These are phyloP conservation scores for Butorides virescens DNA, from an alignment of 2,113 vertebrate species.

Conservation along the genomic window DNA sequence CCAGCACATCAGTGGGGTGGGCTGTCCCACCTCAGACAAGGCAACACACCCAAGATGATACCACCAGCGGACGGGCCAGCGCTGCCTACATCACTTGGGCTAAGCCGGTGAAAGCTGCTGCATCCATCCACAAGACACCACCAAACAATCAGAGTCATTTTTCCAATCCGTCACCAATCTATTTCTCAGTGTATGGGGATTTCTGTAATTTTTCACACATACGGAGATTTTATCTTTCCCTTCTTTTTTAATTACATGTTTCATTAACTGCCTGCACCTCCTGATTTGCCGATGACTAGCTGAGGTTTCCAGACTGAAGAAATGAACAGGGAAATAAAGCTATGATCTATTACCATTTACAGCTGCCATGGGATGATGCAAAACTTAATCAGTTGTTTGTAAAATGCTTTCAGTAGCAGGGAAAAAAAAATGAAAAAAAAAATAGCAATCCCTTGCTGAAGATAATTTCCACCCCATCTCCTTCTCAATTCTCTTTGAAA, in stretches of 20 bases:
- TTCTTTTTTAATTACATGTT: constrained; percentile 9
- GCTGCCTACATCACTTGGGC: neutral
- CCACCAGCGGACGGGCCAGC: neutral
- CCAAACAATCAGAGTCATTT: neutral
- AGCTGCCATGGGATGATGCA: neutral
- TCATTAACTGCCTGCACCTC: neutral
- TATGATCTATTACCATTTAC: neutral
- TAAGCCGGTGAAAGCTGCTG: neutral
- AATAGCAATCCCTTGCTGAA: neutral
- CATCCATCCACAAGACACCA: neutral
- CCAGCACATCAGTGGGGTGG: neutral
- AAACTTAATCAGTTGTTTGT: neutral
- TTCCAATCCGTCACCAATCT: neutral
- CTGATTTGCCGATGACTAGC: neutral
- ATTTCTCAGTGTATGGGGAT: neutral
- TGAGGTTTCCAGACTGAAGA: neutral
- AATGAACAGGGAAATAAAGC: neutral
- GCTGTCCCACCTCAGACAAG: neutral
- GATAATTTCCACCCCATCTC: neutral
- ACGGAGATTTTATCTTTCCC: neutral
- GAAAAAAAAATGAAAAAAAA: neutral
- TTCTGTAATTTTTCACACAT: neutral
- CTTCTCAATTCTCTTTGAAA: neutral
- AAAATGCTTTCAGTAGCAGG: neutral
- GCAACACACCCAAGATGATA: neutral